A percentile compares a stretch with the other conserved stretches of the same genome.
Conservation (phyloP, 1,140 invertebrate genomes). For the Drosophila burlai region DNA sequence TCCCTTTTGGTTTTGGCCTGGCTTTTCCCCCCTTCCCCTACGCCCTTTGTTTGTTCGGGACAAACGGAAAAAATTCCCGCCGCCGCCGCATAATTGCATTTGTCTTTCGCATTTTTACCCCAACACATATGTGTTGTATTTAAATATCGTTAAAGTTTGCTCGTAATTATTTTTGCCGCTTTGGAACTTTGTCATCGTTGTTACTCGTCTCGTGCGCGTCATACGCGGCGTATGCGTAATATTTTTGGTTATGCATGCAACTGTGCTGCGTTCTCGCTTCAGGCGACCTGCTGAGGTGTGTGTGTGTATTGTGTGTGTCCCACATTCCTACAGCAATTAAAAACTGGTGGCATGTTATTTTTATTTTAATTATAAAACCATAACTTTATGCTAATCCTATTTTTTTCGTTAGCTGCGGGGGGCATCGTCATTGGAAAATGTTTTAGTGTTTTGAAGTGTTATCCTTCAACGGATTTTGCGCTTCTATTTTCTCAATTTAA, state of each 20-base stretch:
- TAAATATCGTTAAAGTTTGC: slow-evolving; percentile 67
- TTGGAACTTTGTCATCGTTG: slow-evolving; percentile 61
- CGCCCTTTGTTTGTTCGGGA: slow-evolving; percentile 44
- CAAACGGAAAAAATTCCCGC: slow-evolving; percentile 19
- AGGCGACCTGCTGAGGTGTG: slow-evolving; percentile 28
- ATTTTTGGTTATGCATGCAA: slow-evolving; percentile 69
- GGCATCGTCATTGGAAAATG: not conserved
- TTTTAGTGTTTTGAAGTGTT: not conserved
- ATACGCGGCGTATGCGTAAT: slow-evolving; percentile 68
- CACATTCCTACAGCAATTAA: slow-evolving; percentile 67
- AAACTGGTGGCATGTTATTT: slow-evolving; percentile 50
- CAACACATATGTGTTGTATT: slow-evolving; percentile 42
- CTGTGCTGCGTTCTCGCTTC: slow-evolving; percentile 21
- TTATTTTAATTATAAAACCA: slow-evolving; percentile 73
- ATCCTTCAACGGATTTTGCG: not conserved
- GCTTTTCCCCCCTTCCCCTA: not conserved
- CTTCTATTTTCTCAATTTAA: slow-evolving; percentile 2
- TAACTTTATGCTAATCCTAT: slow-evolving; percentile 61
- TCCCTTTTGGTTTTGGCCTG: not conserved
- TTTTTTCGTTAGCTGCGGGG: slow-evolving; percentile 17
- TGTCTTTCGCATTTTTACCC: slow-evolving; percentile 48
- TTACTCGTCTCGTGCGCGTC: slow-evolving; percentile 36
- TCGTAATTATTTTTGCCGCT: slow-evolving; percentile 64
- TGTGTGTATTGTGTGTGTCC: slow-evolving; percentile 34
- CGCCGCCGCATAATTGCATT: slow-evolving; percentile 62